Base-by-base conservation (phyloP, 2,888 invertebrate genomes). In the Gandaritis pyraliata region DNA sequence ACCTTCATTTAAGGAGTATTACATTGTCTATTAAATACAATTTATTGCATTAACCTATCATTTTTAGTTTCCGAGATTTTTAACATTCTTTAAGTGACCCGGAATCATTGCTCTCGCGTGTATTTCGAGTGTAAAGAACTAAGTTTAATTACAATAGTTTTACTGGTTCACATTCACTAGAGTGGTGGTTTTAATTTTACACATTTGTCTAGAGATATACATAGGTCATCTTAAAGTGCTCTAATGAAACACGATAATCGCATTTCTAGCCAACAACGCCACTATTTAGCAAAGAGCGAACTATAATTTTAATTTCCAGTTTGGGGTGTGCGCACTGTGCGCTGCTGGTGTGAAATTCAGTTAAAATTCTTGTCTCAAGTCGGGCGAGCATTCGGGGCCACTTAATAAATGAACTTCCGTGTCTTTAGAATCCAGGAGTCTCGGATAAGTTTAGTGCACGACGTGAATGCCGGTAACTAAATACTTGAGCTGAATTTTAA, bases 341-440 rank as follows among this genome's bases (percentile, higher is more conserved):
- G 64, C 64, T 57, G 55, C 64, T 57, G 57, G 76, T 73, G 75
- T 74, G 72, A 78, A 80, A 78, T 78, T 78, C 72, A 74, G 79
- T 82, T 81, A 79, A 79, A 78, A 80, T 82, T 80, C 81, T 72
- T 58, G 61, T 65, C 68, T 66, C 71, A 72, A 73, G 58, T 74
- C 70, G 72, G 72, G 69, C 72, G 69, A 70, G 72, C 72, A 76
- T 76, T 74, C 77, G 73, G 71, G 72, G 73, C 72, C 76, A 82
- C 76, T 80, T 80, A 77, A 78, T 80, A 75, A 80, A 80, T 76
- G 75, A 80, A 81, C 72, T 75, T 79, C 72, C 74, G 73, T 77
- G 77, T 78, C 77, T 74, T 75, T 73, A 72, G 68, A 60, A 75
- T 72, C 68, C 55, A 51, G 36, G 58, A 58, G 50, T 48, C 46